Evolutionary conservation across 2,797 vertebrate genomes (phyloP).

Genomic region (Falco novaeseelandiae): DNA sequence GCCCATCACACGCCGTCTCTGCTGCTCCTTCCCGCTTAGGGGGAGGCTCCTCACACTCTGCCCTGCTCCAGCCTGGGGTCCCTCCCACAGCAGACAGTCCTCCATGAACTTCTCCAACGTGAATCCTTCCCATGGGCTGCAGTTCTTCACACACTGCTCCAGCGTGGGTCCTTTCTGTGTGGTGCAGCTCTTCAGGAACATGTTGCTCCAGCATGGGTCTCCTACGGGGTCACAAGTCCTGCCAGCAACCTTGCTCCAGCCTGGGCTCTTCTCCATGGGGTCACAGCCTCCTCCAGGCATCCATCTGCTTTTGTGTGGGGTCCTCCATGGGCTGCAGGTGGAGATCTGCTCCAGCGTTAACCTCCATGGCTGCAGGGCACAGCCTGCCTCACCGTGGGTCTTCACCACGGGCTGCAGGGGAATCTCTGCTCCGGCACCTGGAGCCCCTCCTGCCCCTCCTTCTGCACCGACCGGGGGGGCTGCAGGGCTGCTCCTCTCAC

Average conservation of each 20-base stretch:
- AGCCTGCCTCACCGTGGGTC: no score
- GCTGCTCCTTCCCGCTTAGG: not conserved
- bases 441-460: accelerated
- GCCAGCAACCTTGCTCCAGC: not conserved
- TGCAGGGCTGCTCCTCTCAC: not conserved
- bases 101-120: not conserved
- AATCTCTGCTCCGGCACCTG: accelerated
- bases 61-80: not conserved
- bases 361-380: no score
- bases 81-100: not conserved
- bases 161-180: not conserved
- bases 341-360: no score
- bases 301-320: no score
- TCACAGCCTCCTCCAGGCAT: not conserved
- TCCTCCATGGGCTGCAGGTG: no score
- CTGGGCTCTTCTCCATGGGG: no score
- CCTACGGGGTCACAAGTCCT: not conserved
- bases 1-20: not conserved
- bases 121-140: not conserved
- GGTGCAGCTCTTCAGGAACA: not conserved
- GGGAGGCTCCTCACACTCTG: not conserved
- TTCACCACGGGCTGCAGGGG: not conserved
- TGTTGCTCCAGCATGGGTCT: not conserved
- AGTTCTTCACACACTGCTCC: not conserved
- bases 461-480: not conserved